Base-by-base conservation (phyloP, 2,113 vertebrate species). In the Petromus typicus region DNA sequence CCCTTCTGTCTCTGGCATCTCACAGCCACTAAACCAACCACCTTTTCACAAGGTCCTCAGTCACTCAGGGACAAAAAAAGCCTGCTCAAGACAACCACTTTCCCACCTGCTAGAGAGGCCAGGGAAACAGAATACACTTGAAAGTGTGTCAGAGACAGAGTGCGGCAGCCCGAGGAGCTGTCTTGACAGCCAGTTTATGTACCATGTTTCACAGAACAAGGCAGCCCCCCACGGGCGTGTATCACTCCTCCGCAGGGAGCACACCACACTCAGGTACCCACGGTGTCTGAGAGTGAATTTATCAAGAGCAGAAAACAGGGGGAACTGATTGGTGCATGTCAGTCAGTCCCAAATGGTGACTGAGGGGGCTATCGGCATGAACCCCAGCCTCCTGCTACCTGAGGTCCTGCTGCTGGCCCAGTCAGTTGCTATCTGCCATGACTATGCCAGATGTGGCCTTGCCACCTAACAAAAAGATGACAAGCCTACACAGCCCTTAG, bases 291-390 rank as follows among this genome's bases (percentile, higher is more conserved):
- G 61, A 95, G 86, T 5, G 81, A 92, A 61, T 96, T 88, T 18
- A 88, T 95, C 63, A 59, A 93, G 56, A 71, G 93, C 59, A 95
- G 75, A 67, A 91, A 67, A 91, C 59, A 13, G 78, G 78, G 90
- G 61, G 69, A 93, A 69, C 23, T 59, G 75, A 76, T 12, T 3
- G 66, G 87, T 5, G 30, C 80, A 45, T 43, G 95, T n/a, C 81
- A 93, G 18, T 7, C 37, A 16, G 12, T 37, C 76, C 43, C 1
- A 0, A 27, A 78, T 22, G 81, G 89, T 95, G 22, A 93, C 80
- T 5, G 45, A 92, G 51, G 89, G 54, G 82, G 22, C 89, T 0
- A 27, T 67, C 12, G 14, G 4, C 23, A 87, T 81, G 25, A 94
- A 84, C 63, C 90, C 86, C 75, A 51, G 22, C 54, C 89, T 92